Conservation (phyloP, 2,888 invertebrate species). For the Pterobdella sp. region DNA sequence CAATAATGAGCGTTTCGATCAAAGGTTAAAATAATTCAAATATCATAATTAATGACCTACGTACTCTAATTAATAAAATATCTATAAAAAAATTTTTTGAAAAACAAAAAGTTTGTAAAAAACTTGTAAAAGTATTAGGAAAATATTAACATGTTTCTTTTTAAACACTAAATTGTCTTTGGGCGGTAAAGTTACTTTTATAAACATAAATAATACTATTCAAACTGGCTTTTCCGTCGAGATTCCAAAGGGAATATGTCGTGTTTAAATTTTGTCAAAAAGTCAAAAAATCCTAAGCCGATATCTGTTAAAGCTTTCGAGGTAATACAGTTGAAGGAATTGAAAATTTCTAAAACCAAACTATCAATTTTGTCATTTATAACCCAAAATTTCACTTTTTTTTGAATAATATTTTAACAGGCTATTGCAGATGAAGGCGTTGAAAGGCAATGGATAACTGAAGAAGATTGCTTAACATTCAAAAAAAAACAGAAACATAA, state of each 20-base stretch:
- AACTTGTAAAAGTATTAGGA: no score
- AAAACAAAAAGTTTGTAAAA: no score
- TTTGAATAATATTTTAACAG: not conserved
- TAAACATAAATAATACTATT: no score
- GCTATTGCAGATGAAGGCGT: not conserved
- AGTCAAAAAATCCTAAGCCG: not conserved
- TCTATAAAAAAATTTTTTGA: no score
- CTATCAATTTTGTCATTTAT: not conserved
- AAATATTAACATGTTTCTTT: no score
- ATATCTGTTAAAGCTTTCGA: not conserved
- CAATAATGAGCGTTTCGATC: no score
- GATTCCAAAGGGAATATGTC: not conserved
- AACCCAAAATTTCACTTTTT: not conserved
- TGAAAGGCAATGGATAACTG: constrained; percentile 41
- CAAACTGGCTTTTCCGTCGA: no score
- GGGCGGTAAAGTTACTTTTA: no score
- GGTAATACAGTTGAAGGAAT: not conserved
- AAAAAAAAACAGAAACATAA: constrained; percentile 60
- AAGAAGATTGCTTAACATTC: constrained; percentile 57
- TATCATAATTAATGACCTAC: no score
- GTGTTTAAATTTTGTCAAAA: not conserved
- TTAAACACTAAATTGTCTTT: no score
- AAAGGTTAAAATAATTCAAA: no score
- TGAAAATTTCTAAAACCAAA: not conserved
- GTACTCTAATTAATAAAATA: no score